phyloP scores from a whole-genome alignment of 1,140 invertebrate genomes.

The Bombus breviceps region DNA sequence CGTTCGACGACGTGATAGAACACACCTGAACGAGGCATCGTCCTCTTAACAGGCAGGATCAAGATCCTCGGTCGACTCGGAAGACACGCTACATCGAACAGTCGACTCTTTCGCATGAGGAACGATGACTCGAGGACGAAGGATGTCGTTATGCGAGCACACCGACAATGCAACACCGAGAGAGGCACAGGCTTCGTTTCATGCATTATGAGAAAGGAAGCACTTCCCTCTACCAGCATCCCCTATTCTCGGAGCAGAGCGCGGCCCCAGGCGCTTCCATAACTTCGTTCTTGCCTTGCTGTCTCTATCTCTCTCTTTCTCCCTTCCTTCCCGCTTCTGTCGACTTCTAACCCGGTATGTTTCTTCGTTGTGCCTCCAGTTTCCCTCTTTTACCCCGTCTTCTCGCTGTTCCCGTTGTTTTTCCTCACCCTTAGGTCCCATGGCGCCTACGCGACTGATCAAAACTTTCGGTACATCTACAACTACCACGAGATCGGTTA shows the following conservation, averaged over 20 bases:
- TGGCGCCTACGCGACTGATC: conserved; percentile 8
- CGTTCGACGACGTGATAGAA: neutral
- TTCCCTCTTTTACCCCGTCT: conserved; percentile 17
- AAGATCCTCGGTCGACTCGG: neutral
- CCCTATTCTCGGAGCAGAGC: conserved; percentile 50
- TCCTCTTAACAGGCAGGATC: neutral
- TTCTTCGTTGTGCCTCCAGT: neutral
- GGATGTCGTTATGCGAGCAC: conserved; percentile 49
- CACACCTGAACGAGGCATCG: neutral
- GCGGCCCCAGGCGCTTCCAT: conserved; percentile 60
- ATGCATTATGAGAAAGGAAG: conserved; percentile 60
- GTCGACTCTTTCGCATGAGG: conserved; percentile 19
- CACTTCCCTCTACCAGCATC: conserved; percentile 46
- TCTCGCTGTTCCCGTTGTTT: conserved; percentile 7
- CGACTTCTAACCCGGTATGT: conserved; percentile 4
- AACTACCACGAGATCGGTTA: neutral
- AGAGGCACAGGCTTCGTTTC: conserved; percentile 46
- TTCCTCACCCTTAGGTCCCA: neutral
- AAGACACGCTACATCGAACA: conserved; percentile 6
- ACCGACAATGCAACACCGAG: conserved; percentile 43
- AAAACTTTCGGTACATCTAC: conserved; percentile 11
- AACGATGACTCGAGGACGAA: conserved; percentile 41
- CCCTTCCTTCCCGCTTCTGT: too few species aligned
- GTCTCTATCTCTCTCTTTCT: neutral
- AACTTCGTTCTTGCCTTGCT: conserved; percentile 59